Evolutionary conservation across 2,888 invertebrate genomes (phyloP), one percentile per base, ranked within the genome.

Genomic region (Hipparchia sbordonii): DNA sequence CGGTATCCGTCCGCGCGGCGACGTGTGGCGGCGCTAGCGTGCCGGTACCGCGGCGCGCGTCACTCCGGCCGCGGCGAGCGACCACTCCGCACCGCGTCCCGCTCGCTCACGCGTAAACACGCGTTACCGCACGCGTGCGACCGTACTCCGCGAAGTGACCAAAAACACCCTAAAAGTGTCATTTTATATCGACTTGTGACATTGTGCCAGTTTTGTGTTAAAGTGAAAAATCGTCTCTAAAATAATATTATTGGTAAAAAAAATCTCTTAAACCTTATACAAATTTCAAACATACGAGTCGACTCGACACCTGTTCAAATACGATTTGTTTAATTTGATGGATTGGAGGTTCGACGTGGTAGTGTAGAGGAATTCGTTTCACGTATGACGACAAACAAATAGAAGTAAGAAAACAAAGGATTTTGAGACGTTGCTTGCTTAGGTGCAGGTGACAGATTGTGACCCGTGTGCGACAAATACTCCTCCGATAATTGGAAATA

Each of bases 61-160:
- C 92, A 93, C 84, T 91, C 91, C 90, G 90, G 89, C 91, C 92
- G 91, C 90, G 92, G 89, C 91, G 88, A 88, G 91, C 91, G 87
- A 85, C 86, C 84, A 78, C 80, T 80, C 81, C 86, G 88, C 88
- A 87, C 83, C 87, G 83, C 82, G 81, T 63, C 63, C 80, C 80
- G 79, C 76, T 81, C 75, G 83, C 79, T 77, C 78, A 74, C 80
- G 77, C 82, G 82, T 82, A 67, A 23, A 23, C 62, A 13, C 63
- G 63, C 72, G 72, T 33, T 6, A 60, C 70, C 75, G 72, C 76
- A 73, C 71, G 51, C 65, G 65, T 45, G 52, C 69, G 69, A 69
- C 70, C 73, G 48, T 61, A 12, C 68, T 84, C 83, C 87, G 88
- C 86, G 86, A 81, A 87, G 88, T 89, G 89, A 85, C 87, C 85